A percentile compares a stretch with the other conserved stretches of the same genome.
Evolutionary conservation across 2,113 vertebrate species (phyloP).

Genomic region (Tauraco erythrolophus): DNA sequence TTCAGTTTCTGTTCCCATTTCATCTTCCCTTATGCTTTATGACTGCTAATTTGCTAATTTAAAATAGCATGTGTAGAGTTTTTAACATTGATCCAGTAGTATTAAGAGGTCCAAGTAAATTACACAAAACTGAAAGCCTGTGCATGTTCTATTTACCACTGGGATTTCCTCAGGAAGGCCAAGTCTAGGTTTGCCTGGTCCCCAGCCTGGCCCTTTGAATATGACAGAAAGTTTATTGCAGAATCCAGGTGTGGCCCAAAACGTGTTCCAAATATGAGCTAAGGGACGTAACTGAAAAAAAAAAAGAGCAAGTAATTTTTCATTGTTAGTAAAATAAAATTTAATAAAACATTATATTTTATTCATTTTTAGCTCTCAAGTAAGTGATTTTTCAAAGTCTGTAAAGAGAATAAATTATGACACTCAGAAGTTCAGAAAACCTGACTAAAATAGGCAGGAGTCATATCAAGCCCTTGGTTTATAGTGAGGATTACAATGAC

Average conservation of each 20-base stretch:
- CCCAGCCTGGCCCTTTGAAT: constrained; percentile 92
- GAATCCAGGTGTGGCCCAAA: constrained; percentile 80
- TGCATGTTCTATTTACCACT: constrained; percentile 79
- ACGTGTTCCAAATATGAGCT: constrained; percentile 81
- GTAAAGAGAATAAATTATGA: neutral
- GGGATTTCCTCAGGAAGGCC: constrained; percentile 85
- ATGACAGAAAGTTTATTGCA: constrained; percentile 86
- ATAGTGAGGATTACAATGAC: neutral
- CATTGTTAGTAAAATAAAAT: constrained; percentile 10
- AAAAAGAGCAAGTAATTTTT: constrained; percentile 5
- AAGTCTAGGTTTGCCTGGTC: constrained; percentile 88
- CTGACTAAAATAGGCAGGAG: neutral
- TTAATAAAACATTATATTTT: neutral
- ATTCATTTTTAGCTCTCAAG: neutral
- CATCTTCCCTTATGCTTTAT: neutral
- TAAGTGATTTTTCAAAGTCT: neutral
- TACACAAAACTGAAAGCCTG: constrained; percentile 36
- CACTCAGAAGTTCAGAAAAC: neutral
- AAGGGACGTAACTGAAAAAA: constrained; percentile 83
- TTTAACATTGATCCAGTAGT: constrained; percentile 27
- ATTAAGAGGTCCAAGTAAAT: constrained; percentile 36
- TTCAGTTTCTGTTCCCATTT: constrained; percentile 27
- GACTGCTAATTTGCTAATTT: constrained; percentile 49
- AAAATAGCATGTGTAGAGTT: constrained; percentile 28
- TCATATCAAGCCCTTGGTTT: neutral